Conservation (phyloP, 2,888 invertebrate species). For the Diplolepis rosae region DNA sequence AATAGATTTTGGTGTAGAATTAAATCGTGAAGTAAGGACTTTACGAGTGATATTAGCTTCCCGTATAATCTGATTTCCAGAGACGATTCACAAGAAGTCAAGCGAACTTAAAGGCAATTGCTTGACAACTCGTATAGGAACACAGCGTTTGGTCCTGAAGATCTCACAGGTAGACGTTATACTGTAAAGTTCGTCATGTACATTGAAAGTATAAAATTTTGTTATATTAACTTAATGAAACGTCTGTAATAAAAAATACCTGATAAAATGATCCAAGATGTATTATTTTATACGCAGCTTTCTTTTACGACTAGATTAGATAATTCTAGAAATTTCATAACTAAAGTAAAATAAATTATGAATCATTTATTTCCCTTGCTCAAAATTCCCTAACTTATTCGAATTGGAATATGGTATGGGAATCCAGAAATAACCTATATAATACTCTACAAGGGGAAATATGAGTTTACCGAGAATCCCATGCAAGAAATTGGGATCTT, state of each 20-base stretch:
- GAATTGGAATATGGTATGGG: no score
- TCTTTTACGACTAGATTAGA: no score
- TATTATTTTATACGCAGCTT: no score
- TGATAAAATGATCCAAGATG: background rate
- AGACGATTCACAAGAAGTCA: constrained; percentile 25
- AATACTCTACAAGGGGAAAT: no score
- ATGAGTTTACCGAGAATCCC: no score
- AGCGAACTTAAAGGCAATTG: constrained; percentile 1
- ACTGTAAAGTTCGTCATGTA: constrained; percentile 71
- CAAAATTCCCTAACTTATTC: no score
- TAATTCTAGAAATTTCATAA: no score
- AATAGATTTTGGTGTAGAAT: background rate
- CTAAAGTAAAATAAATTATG: no score
- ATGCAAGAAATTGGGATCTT: no score
- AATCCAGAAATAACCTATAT: no score
- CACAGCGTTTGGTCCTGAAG: constrained; percentile 68
- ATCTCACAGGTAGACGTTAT: constrained; percentile 70
- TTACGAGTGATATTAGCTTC: constrained; percentile 4
- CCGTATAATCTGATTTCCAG: background rate
- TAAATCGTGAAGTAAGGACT: background rate
- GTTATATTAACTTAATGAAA: constrained; percentile 72
- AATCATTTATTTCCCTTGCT: no score
- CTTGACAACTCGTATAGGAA: constrained; percentile 41
- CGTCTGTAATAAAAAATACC: constrained; percentile 66
- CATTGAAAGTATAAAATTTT: constrained; percentile 73